These are phyloP conservation scores for Scolopax bukidnonensis DNA, from an alignment of 2,797 vertebrate genomes.

Conservation along the genomic window DNA sequence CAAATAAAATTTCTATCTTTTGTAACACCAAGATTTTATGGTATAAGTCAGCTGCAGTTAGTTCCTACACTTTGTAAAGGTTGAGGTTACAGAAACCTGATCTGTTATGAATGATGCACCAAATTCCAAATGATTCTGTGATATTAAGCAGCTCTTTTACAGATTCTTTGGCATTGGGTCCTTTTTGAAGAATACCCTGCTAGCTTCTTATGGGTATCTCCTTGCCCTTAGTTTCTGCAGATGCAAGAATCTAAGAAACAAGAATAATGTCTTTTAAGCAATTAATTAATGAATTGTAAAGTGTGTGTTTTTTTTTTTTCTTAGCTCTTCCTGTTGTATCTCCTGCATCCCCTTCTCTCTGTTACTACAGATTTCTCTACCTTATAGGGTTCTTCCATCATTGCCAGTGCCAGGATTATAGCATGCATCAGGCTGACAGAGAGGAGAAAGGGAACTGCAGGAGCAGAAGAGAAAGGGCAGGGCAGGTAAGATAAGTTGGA, in stretches of 20 bases:
- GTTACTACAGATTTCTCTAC: background rate
- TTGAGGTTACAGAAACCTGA: background rate
- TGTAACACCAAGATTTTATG: background rate
- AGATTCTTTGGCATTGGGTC: background rate
- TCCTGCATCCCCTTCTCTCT: rapidly evolving
- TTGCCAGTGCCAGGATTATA: background rate
- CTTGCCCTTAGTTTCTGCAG: background rate
- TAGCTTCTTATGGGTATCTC: background rate
- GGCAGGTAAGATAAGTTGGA: background rate
- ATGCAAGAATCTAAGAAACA: background rate
- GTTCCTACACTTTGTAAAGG: background rate
- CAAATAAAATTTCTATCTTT: background rate
- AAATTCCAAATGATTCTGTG: background rate
- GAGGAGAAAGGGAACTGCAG: background rate
- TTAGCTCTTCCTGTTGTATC: background rate
- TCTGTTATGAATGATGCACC: background rate
- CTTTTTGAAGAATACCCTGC: background rate
- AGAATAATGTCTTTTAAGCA: background rate
- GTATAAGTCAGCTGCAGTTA: background rate
- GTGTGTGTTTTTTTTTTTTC: background rate
- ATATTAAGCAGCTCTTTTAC: background rate
- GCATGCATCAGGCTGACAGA: background rate
- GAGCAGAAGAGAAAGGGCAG: background rate
- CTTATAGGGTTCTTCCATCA: background rate
- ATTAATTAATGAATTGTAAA: background rate